Percentiles rank a stretch among this genome's conserved stretches.
These are phyloP conservation scores for Anadara kagoshimensis DNA, from an alignment of 1,140 invertebrate genomes.

Conservation along the genomic window DNA sequence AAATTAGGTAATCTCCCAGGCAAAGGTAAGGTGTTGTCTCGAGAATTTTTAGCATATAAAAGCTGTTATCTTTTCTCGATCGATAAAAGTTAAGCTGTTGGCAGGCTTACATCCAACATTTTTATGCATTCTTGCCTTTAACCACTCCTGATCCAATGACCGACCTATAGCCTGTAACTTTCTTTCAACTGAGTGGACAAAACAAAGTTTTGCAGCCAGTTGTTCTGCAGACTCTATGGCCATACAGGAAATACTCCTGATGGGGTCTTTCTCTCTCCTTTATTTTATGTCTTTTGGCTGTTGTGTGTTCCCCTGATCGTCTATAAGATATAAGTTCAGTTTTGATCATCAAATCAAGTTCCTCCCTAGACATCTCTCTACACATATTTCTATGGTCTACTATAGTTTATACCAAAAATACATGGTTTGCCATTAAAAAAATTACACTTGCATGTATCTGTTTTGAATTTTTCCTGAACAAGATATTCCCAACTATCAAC, in stretches of 20 bases:
- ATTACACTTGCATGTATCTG: conserved; percentile 8
- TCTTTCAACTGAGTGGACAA: conserved; percentile 9
- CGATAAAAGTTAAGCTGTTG: too few relatives aligned
- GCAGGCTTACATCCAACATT: too few relatives aligned
- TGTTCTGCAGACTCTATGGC: conserved; percentile 6
- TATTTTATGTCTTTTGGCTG: conserved; percentile 20
- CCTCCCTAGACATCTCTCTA: too few relatives aligned
- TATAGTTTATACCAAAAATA: not conserved
- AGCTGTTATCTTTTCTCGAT: too few relatives aligned
- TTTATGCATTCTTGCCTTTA: too few relatives aligned
- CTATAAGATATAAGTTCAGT: conserved; percentile 19
- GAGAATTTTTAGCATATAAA: too few relatives aligned
- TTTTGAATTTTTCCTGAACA: too few relatives aligned
- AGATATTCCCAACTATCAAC: conserved; percentile 1
- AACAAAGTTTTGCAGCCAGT: conserved; percentile 34
- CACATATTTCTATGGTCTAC: conserved; percentile 10
- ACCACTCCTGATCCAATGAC: too few relatives aligned
- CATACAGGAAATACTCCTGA: too few relatives aligned
- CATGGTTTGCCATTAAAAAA: not conserved
- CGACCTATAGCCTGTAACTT: conserved; percentile 6
- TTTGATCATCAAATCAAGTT: conserved; percentile 25
- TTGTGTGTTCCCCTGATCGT: conserved; percentile 1
- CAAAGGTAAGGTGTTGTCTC: too few relatives aligned
- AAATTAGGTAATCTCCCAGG: conserved; percentile 50
- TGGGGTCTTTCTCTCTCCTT: conserved; percentile 21